phyloP scores from a whole-genome alignment of 2,888 invertebrate genomes.

The Gandaritis pyraliata region DNA sequence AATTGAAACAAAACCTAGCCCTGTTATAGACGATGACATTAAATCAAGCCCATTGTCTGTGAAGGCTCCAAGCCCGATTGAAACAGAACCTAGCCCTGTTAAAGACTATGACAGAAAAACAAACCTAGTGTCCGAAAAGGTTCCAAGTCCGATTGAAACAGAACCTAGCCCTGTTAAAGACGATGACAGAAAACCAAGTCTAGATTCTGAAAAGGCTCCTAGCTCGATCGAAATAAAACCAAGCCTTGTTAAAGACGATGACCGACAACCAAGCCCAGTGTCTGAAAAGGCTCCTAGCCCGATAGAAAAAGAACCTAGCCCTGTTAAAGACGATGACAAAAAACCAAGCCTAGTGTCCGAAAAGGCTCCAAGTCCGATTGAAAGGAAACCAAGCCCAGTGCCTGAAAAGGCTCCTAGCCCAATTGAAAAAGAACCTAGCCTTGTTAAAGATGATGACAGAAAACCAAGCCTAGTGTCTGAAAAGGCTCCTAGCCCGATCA shows the following conservation, averaged over 20 bases:
- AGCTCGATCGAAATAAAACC: not conserved
- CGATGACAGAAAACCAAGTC: constrained; percentile 22
- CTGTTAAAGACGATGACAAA: constrained; percentile 5
- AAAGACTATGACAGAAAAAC: too few relatives aligned
- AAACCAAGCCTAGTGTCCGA: constrained; percentile 1
- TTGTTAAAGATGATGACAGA: constrained; percentile 13
- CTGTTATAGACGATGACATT: too few relatives aligned
- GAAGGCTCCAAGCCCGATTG: too few relatives aligned
- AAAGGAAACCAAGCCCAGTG: not conserved
- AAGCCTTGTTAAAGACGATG: too few relatives aligned
- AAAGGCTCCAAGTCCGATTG: not conserved
- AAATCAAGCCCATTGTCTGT: too few relatives aligned
- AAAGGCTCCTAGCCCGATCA: not conserved
- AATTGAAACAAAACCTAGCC: too few relatives aligned
- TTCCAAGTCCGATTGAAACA: too few relatives aligned
- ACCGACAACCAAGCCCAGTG: constrained; percentile 19
- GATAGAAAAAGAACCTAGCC: constrained; percentile 11
- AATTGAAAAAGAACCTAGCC: constrained; percentile 27
- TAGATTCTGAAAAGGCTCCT: constrained; percentile 9
- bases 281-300: constrained; percentile 8
- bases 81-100: too few relatives aligned
- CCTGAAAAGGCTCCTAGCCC: constrained; percentile 27
- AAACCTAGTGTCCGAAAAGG: too few relatives aligned
- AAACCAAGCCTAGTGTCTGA: constrained; percentile 6
- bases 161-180: too few relatives aligned